Conservation (phyloP, 2,113 vertebrate genomes). For the Ammospiza nelsoni region DNA sequence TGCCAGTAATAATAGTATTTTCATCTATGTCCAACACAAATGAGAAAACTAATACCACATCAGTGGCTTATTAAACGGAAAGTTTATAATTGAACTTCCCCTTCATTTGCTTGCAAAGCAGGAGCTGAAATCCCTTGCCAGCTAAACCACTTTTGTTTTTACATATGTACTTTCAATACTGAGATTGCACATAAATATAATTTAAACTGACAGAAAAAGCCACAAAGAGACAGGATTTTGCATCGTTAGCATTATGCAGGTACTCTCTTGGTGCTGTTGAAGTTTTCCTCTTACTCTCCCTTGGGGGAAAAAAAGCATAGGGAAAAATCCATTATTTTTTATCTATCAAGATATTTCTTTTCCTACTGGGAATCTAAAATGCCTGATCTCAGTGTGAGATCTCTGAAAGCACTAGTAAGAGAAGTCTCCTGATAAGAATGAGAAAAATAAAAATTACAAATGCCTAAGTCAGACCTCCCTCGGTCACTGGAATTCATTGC, state of each 20-base stretch:
- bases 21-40: background rate
- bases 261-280: background rate
- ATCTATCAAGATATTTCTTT: background rate
- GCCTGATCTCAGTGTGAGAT: background rate
- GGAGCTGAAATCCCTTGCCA: background rate
- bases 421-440: background rate
- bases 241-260: background rate
- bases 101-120: slow-evolving; percentile 3
- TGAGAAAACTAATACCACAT: background rate
- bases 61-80: background rate
- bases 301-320: background rate
- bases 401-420: background rate
- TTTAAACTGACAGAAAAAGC: background rate
- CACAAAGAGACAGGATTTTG: background rate
- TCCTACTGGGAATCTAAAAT: background rate
- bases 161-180: background rate
- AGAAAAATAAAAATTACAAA: background rate
- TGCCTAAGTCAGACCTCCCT: background rate
- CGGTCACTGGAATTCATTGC: background rate
- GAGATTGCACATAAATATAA: background rate
- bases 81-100: background rate
- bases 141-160: background rate
- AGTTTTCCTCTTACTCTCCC: background rate
- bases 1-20: background rate
- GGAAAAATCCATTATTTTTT: background rate